phyloP scores from a whole-genome alignment of 2,113 vertebrate species.

The mouse (Mus musculus) region GRCm39 chr9:91186501-91187000 shows the following conservation, averaged over 20 bases:
- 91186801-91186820: neutral
- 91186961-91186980: neutral
- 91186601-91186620: neutral
- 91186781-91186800: too few relatives aligned
- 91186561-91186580: neutral
- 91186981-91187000: neutral
- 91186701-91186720: neutral
- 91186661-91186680: neutral
- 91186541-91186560: constrained; percentile 1
- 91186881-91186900: neutral
- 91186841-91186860: neutral
- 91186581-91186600: neutral
- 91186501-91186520: neutral
- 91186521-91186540: constrained; percentile 11
- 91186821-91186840: neutral
- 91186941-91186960: neutral
- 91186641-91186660: neutral
- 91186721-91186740: neutral
- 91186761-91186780: too few relatives aligned
- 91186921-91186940: neutral
- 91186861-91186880: neutral
- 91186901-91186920: neutral
- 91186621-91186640: neutral
- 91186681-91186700: neutral
- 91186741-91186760: neutral